These are phyloP conservation scores for Akabosia matsudoensis DNA, from an alignment of 1,140 invertebrate species.

Conservation along the genomic window DNA sequence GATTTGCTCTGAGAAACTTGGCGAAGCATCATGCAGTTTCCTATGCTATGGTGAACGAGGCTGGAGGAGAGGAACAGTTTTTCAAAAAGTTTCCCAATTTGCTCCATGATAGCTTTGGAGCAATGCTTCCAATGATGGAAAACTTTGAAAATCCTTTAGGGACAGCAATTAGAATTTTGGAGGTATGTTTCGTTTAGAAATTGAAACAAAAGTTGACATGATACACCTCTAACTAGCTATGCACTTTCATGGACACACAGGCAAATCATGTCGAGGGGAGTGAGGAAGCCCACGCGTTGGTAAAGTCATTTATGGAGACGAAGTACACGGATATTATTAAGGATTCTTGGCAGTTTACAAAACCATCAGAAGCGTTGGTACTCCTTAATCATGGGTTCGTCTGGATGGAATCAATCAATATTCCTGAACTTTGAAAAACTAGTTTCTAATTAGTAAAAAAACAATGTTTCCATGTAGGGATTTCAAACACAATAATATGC, in stretches of 20 bases:
- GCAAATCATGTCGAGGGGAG: background rate
- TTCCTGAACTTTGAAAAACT: background rate
- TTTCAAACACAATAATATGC: constrained; percentile 2
- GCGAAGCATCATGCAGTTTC: constrained; percentile 1
- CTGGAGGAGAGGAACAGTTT: background rate
- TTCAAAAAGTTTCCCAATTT: background rate
- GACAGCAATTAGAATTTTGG: background rate
- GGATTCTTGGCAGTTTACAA: background rate
- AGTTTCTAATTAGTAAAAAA: background rate
- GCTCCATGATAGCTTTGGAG: background rate
- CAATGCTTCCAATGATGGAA: background rate
- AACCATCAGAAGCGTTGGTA: background rate
- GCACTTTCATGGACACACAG: background rate
- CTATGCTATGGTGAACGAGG: background rate
- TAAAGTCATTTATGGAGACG: background rate
- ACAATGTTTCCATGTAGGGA: background rate
- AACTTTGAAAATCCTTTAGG: background rate
- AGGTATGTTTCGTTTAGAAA: background rate
- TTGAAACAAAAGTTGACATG: background rate
- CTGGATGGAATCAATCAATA: background rate
- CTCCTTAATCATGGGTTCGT: background rate
- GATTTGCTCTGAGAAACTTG: background rate
- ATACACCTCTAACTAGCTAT: background rate
- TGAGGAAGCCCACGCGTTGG: background rate
- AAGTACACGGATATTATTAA: background rate